These are phyloP conservation scores for Rapana venosa DNA, from an alignment of 2,888 invertebrate genomes.

Conservation along the genomic window DNA sequence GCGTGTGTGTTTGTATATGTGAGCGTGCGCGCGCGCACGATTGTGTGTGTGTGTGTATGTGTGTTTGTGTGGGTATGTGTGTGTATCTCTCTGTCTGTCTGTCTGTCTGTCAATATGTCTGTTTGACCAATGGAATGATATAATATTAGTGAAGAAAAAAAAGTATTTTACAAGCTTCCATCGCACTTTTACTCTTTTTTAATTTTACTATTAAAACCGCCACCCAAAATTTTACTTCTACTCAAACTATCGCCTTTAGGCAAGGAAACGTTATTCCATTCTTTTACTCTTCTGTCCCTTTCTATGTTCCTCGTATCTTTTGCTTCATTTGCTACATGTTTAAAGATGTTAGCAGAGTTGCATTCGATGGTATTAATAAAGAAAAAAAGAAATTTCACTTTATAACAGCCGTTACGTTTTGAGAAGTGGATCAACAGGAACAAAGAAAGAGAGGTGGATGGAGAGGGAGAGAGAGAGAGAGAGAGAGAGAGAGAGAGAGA, in stretches of 20 bases:
- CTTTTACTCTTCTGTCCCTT: not conserved
- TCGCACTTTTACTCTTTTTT: not conserved
- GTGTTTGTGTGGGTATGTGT: not conserved
- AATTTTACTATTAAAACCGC: not conserved
- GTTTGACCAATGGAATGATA: not conserved
- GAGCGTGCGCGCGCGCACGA: not conserved
- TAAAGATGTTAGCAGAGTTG: not conserved
- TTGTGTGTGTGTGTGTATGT: not conserved
- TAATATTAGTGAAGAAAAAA: too few species aligned
- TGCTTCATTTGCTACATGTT: not conserved
- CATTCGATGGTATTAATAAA: not conserved
- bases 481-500: too few species aligned
- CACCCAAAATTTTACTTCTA: too few species aligned
- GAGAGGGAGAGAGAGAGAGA: not conserved
- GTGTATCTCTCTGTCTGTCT: not conserved
- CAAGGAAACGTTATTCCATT: not conserved
- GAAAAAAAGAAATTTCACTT: not conserved
- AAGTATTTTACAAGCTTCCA: not conserved
- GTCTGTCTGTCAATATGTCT: not conserved
- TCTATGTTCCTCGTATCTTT: not conserved
- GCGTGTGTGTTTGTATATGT: not conserved
- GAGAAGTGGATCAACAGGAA: not conserved
- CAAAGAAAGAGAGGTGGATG: not conserved
- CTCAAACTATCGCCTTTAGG: not conserved
- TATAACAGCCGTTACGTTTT: not conserved